These are phyloP conservation scores for Drosophila meridiana DNA, from an alignment of 2,888 invertebrate species.

Conservation along the genomic window DNA sequence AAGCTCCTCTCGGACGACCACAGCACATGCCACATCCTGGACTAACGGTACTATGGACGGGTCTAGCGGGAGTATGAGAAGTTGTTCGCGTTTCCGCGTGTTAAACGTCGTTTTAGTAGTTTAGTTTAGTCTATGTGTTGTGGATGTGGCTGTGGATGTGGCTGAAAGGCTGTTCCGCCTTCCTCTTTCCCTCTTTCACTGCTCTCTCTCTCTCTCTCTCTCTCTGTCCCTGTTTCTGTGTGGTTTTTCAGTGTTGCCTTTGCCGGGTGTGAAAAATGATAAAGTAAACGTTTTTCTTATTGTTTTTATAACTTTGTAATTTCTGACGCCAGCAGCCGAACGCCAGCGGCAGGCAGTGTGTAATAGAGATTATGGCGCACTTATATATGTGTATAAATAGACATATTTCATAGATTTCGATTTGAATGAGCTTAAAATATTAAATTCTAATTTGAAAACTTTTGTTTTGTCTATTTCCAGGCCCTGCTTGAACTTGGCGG, in stretches of 20 bases:
- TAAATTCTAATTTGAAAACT: slow-evolving; percentile 6
- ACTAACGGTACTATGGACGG: not conserved
- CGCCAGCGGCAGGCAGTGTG: not conserved
- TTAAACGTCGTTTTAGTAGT: slow-evolving; percentile 77
- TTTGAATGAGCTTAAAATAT: slow-evolving; percentile 4
- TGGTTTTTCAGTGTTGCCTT: slow-evolving; percentile 9
- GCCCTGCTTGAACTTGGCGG: not conserved
- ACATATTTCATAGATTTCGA: not conserved
- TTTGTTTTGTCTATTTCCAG: slow-evolving; percentile 2
- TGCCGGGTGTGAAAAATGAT: slow-evolving; percentile 66
- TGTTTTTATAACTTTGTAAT: slow-evolving; percentile 79
- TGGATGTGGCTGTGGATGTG: slow-evolving; percentile 1
- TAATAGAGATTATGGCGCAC: slow-evolving; percentile 4
- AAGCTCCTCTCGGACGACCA: slow-evolving; percentile 29
- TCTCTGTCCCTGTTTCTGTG: not conserved
- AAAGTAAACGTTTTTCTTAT: slow-evolving; percentile 78
- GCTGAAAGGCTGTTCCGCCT: not conserved
- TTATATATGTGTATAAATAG: slow-evolving; percentile 5
- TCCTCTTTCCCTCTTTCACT: not conserved
- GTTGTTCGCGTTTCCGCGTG: slow-evolving; percentile 59
- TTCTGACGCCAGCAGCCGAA: slow-evolving; percentile 44
- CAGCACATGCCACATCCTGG: slow-evolving; percentile 42
- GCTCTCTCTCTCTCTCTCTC: not conserved
- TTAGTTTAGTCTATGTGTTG: slow-evolving; percentile 38
- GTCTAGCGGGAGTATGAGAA: slow-evolving; percentile 9